Conservation (phyloP, 2,113 vertebrate genomes). For the Sapajus apella region DNA sequence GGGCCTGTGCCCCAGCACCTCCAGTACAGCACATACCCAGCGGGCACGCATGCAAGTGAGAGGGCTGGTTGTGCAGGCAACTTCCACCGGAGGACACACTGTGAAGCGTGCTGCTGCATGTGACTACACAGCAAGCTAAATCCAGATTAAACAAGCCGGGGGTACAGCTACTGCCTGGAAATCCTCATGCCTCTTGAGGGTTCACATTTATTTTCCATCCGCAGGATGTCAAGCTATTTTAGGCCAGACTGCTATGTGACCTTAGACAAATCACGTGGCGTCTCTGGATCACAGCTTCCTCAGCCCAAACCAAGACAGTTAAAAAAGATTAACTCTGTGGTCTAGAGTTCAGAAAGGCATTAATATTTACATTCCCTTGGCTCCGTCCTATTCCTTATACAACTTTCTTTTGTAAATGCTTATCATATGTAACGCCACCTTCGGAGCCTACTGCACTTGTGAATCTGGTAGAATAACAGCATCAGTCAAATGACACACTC, state of each 20-base stretch:
- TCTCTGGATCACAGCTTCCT: neutral
- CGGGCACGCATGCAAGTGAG: rapidly evolving
- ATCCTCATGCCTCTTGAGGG: neutral
- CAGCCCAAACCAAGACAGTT: neutral
- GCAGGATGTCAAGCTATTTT: slow-evolving; percentile 24
- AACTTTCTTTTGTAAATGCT: neutral
- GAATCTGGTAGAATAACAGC: rapidly evolving
- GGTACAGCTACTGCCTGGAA: neutral
- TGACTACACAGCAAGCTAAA: neutral
- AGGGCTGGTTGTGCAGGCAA: too few species aligned
- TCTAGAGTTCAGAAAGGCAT: neutral
- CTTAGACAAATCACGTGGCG: neutral
- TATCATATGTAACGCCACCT: neutral
- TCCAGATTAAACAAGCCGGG: neutral
- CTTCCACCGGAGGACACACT: neutral
- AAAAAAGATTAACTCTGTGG: neutral
- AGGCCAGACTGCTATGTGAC: neutral
- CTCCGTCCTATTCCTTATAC: neutral
- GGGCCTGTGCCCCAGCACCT: neutral
- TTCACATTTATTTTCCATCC: neutral
- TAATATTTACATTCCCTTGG: neutral
- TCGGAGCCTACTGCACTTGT: neutral
- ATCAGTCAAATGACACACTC: too few species aligned
- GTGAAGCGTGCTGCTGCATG: rapidly evolving
- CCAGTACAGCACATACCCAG: rapidly evolving